Percentiles rank a stretch among this genome's conserved stretches.
Evolutionary conservation across 2,797 vertebrate species (phyloP).

Genomic region (Notamacropus eugenii): DNA sequence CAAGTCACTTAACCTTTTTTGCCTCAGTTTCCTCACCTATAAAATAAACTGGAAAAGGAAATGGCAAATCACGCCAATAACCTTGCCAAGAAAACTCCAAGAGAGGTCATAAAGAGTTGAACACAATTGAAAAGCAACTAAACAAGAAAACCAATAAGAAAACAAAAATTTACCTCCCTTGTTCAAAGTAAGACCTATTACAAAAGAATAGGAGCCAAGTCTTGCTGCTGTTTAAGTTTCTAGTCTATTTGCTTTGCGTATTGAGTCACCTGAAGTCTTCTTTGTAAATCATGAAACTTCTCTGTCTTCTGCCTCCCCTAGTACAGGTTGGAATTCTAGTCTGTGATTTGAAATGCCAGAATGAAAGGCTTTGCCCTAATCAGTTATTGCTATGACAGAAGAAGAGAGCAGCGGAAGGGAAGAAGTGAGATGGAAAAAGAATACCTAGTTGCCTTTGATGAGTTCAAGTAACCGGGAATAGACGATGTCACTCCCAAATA

Average conservation of each 20-base stretch:
- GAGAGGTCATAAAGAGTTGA: background rate
- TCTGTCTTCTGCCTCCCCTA: background rate
- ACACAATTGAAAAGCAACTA: background rate
- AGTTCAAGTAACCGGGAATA: background rate
- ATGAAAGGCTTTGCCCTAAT: background rate
- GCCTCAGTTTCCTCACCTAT: background rate
- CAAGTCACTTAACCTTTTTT: background rate
- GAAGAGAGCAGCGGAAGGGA: background rate
- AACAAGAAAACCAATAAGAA: background rate
- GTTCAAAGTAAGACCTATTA: background rate
- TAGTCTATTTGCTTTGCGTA: background rate
- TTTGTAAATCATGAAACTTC: background rate
- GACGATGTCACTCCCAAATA: background rate
- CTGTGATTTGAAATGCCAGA: background rate
- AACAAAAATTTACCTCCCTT: background rate
- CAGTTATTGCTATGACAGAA: background rate
- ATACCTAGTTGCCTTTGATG: background rate
- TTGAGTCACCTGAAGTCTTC: background rate
- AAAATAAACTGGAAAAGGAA: background rate
- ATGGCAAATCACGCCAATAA: too few relatives aligned
- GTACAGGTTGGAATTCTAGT: background rate
- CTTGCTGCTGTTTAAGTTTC: background rate
- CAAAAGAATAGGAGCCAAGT: background rate
- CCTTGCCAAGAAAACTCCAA: background rate
- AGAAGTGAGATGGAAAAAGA: background rate